A percentile compares a stretch with the other conserved stretches of the same genome.
Conservation (phyloP, 2,113 vertebrate genomes). For the Catharus fuscescens region DNA sequence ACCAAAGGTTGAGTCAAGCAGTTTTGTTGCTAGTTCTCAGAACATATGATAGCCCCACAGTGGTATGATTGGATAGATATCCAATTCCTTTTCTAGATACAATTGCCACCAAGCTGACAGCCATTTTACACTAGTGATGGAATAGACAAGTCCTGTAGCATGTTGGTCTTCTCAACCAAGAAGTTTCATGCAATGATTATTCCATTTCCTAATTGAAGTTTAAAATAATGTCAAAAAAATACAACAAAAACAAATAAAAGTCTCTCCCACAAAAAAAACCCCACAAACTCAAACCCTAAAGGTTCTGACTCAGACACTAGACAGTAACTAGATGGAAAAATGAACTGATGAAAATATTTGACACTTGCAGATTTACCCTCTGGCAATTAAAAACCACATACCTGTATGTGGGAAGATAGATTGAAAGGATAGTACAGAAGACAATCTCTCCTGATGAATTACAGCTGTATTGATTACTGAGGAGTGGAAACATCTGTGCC, state of each 20-base stretch:
- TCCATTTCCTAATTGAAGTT: background rate
- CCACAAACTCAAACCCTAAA: background rate
- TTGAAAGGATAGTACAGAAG: too few species aligned
- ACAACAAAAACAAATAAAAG: background rate
- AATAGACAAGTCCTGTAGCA: background rate
- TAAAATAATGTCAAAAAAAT: background rate
- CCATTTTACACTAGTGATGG: background rate
- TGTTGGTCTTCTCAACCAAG: background rate
- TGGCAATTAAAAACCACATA: background rate
- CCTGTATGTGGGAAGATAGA: too few species aligned
- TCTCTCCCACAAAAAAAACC: accelerated
- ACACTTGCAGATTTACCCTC: background rate
- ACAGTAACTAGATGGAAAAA: background rate
- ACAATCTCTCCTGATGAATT: too few species aligned
- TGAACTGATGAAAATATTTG: background rate
- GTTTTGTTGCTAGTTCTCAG: background rate
- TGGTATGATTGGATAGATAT: background rate
- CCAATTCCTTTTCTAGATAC: background rate
- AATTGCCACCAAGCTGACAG: background rate
- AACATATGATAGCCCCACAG: background rate
- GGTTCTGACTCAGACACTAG: background rate
- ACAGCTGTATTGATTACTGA: too few species aligned
- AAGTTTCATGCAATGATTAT: background rate
- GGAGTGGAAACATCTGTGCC: too few species aligned
- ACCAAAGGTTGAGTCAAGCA: background rate